Base-by-base conservation (phyloP, 2,797 vertebrate genomes). In the Anisognathus igniventris region DNA sequence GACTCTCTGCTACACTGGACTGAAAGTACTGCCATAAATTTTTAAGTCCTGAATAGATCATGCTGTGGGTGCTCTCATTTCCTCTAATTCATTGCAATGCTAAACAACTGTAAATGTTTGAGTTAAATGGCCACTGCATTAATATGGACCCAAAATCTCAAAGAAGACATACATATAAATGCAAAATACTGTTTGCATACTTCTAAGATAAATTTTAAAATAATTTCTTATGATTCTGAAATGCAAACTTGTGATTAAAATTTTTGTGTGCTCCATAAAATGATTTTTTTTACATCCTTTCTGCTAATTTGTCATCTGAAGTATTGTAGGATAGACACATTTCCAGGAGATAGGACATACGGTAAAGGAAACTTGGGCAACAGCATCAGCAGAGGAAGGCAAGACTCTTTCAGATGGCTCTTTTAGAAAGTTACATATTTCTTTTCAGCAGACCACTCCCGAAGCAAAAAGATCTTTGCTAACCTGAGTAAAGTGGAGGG, bases 341-440 rank as follows among this genome's bases (percentile, higher is more conserved):
- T 92, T 80, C 37, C 35, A 88, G 39, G n/a, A 80, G 25, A 25
- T 8, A 72, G 30, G 74, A 83, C 23, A 61, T 40, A 83, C 40
- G n/a, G 10, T 67, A 73, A 85, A 76, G 22, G 19, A 66, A 89
- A 85, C 23, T 84, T 68, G 28, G n/a, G 60, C 45, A 58, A 40
- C 45, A 71, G 10, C 48, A 91, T 10, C 67, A 90, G 47, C 67
- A 92, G 71, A 79, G 45, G 61, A 80, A 89, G 18, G 39, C 28
- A 91, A 28, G 35, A 67, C 16, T 37, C 23, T 37, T 60, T 58
- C 10, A 51, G 23, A 57, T 16, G 25, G 18, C 14, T 48, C 3
- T 61, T 67, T 92, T 31, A 70, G 47, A 81, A 76, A 79, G 22
- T 22, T 72, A 53, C 7, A 44, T 16, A 47, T 77, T 79, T 82